Conservation (phyloP, 1,140 invertebrate genomes). For the Ditylenchus dipsaci region DNA sequence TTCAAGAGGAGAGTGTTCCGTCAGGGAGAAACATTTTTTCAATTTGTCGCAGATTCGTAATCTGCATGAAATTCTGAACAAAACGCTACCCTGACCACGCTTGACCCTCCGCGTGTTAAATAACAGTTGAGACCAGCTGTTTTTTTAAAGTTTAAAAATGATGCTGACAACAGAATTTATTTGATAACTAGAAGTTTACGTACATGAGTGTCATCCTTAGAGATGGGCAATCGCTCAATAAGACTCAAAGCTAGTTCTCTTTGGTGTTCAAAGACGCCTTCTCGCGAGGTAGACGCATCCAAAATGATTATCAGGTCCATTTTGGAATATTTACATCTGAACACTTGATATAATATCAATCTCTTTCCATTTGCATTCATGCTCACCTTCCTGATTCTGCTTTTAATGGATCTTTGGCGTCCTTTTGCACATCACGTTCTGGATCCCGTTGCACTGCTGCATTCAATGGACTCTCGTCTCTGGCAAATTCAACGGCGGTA, state of each 20-base stretch:
- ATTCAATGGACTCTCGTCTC: constrained; percentile 7
- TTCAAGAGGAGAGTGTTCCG: too few relatives aligned
- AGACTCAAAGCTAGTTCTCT: constrained; percentile 47
- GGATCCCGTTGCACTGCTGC: not conserved
- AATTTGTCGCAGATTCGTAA: too few relatives aligned
- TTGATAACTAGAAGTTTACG: too few relatives aligned
- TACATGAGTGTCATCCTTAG: constrained; percentile 35
- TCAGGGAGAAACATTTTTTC: too few relatives aligned
- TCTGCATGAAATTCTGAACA: too few relatives aligned
- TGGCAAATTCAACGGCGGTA: not conserved
- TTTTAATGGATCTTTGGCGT: constrained; percentile 13
- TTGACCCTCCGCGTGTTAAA: too few relatives aligned
- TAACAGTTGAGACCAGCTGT: too few relatives aligned
- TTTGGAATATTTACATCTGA: constrained; percentile 39
- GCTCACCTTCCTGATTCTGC: not conserved
- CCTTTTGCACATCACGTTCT: not conserved
- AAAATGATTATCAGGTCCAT: constrained; percentile 52
- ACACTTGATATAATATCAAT: not conserved
- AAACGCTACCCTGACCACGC: too few relatives aligned
- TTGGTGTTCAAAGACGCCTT: constrained; percentile 53
- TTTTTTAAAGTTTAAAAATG: too few relatives aligned
- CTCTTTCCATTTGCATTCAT: too few relatives aligned
- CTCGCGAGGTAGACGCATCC: constrained; percentile 52
- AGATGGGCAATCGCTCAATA: constrained; percentile 52
- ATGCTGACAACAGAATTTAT: too few relatives aligned